Percentiles rank a stretch among this genome's conserved stretches.
phyloP scores from a whole-genome alignment of 2,113 vertebrate species.

The Crotalus viridis region DNA sequence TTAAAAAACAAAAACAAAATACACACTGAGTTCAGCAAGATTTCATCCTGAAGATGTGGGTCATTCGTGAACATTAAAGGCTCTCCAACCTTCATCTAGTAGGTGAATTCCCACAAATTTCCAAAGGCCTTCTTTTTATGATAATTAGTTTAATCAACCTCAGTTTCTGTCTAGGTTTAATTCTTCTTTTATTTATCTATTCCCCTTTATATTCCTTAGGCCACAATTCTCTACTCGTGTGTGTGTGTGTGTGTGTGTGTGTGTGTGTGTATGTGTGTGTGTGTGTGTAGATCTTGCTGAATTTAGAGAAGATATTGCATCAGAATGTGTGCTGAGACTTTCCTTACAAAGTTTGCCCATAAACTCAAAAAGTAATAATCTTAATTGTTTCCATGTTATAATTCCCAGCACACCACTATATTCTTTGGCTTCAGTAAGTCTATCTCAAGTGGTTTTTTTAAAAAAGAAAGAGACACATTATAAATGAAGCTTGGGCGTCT shows the following conservation, averaged over 20 bases:
- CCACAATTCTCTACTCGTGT: background rate
- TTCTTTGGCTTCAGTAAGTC: background rate
- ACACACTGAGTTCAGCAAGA: background rate
- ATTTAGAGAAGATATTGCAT: background rate
- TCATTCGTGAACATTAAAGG: background rate
- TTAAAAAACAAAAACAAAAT: background rate
- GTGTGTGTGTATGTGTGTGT: background rate
- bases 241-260: background rate
- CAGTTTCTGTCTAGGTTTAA: background rate
- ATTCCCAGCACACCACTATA: background rate
- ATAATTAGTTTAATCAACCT: background rate
- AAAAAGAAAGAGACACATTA: background rate
- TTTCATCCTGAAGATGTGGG: background rate
- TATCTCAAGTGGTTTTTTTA: background rate
- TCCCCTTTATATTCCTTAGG: background rate
- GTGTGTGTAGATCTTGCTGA: background rate
- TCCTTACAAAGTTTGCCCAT: background rate
- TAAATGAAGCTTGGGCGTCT: background rate
- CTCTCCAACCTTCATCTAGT: background rate
- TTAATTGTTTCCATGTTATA: background rate
- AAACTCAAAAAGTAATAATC: background rate
- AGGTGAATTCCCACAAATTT: background rate
- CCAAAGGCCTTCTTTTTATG: background rate
- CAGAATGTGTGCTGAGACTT: background rate
- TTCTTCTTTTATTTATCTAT: background rate